These are phyloP conservation scores for Venturia canescens DNA, from an alignment of 1,140 invertebrate genomes.

Conservation along the genomic window DNA sequence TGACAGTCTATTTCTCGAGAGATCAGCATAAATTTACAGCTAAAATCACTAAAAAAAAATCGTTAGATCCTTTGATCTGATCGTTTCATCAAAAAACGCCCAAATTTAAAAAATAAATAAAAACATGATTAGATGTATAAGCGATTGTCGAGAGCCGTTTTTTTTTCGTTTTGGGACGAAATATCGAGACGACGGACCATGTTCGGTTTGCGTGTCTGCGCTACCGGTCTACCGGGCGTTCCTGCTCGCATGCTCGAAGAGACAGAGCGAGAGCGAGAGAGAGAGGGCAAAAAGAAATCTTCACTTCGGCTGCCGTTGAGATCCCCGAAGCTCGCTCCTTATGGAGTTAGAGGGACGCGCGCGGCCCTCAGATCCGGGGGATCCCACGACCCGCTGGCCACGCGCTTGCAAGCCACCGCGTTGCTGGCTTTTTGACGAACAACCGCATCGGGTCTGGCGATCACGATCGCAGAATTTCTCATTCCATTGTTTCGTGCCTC, in stretches of 20 bases:
- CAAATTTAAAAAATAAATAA: too few relatives aligned
- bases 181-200: slow-evolving; percentile 12
- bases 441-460: slow-evolving; percentile 49
- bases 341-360: slow-evolving; percentile 34
- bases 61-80: too few relatives aligned
- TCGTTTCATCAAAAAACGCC: too few relatives aligned
- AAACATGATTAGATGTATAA: too few relatives aligned
- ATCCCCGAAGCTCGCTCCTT: slow-evolving; percentile 28
- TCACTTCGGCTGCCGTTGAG: slow-evolving; percentile 26
- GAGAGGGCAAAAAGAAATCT: slow-evolving; percentile 38
- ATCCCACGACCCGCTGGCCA: slow-evolving; percentile 57
- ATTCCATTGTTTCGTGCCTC: too few relatives aligned
- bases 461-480: too few relatives aligned
- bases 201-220: slow-evolving; percentile 24
- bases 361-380: slow-evolving; percentile 43
- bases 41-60: too few relatives aligned
- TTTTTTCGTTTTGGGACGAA: neutral
- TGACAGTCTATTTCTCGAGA: too few relatives aligned
- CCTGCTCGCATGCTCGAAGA: slow-evolving; percentile 23
- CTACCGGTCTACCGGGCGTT: slow-evolving; percentile 34
- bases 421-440: slow-evolving; percentile 52
- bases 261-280: neutral
- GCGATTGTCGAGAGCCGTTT: too few relatives aligned
- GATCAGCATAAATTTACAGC: too few relatives aligned
- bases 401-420: slow-evolving; percentile 55